Evolutionary conservation across 2,797 vertebrate species (phyloP), one percentile per base, ranked within the genome.

Genomic region (Rhabdophis nuchalis): DNA sequence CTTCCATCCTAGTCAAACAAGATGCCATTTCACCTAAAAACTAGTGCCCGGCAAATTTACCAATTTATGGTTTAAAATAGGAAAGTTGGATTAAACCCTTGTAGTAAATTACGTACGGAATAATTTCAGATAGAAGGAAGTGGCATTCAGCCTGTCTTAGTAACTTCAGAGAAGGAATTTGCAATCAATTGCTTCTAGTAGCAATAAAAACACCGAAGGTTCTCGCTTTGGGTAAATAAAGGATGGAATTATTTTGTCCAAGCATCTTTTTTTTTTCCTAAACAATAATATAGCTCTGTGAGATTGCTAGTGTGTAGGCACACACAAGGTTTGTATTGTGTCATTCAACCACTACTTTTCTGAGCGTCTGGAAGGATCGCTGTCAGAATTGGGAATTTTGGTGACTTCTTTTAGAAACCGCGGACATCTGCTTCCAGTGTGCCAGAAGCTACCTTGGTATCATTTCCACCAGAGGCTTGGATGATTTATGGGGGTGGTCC

Each of bases 181-280:
- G 18, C 68, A 41, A 41, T 20, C 2, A 68, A 32, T 68, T 68
- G 4, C 68, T 68, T 23, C 32, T 36, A 36, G 68, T 4, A 23
- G 68, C 32, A 41, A 77, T 77, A 41, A 77, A 72, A 36, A 36
- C 18, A 4, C 8, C 8, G 90, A 90, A 54, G 64, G 54, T 16
- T 3, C 91, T 94, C 95, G 91, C 93, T 23, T 93, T 0, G 0
- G 1, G 50, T 77, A 93, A 92, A 86, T 86, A 93, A 92, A 86
- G 88, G 72, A 89, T 95, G 91, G 90, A 77, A 52, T 89, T 57
- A 77, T 89, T 87, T 91, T 91, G 89, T 86, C 41, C 87, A 68
- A 7, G 86, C 18, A 36, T 95, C 94, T 95, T 95, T 94, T 88
- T 72, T 94, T 93, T 14, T 54, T 4, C 3, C 13, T 41, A 23